These are phyloP conservation scores for Pseudoatta argentina DNA, from an alignment of 1,140 invertebrate species.

Conservation along the genomic window DNA sequence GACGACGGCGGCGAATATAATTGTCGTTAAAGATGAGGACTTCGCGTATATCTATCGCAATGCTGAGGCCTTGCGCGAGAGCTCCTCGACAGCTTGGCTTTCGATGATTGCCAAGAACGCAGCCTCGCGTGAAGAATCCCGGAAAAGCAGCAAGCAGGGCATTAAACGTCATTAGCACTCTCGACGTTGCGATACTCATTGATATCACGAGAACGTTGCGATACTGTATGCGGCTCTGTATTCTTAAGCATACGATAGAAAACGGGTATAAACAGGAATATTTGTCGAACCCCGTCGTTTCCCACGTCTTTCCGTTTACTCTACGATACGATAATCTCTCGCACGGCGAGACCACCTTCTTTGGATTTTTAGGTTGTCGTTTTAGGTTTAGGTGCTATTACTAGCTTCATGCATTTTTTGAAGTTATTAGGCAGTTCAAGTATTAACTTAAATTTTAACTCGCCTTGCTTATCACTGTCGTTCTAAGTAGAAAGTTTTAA, in stretches of 20 bases:
- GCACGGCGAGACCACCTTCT: background rate
- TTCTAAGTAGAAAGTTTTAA: background rate
- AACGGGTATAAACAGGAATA: constrained; percentile 7
- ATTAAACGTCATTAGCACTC: constrained; percentile 54
- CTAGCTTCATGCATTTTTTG: background rate
- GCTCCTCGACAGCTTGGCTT: constrained; percentile 58
- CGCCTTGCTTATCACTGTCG: background rate
- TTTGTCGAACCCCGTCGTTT: constrained; percentile 24
- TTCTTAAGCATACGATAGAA: constrained; percentile 30
- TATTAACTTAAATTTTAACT: constrained; percentile 5
- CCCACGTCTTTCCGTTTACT: constrained; percentile 34
- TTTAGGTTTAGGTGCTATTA: constrained; percentile 28
- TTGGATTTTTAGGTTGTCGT: constrained; percentile 9
- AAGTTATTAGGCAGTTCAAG: constrained; percentile 5
- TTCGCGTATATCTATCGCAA: background rate
- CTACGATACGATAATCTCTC: constrained; percentile 23
- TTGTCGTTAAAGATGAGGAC: constrained; percentile 36
- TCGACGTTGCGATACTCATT: constrained; percentile 33
- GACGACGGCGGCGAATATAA: constrained; percentile 26
- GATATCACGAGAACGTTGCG: constrained; percentile 43
- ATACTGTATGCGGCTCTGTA: background rate
- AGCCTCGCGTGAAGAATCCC: constrained; percentile 46
- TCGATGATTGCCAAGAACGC: constrained; percentile 59
- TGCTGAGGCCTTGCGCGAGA: constrained; percentile 10
- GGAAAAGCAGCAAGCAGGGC: constrained; percentile 38